These are phyloP conservation scores for Aix galericulata DNA, from an alignment of 2,113 vertebrate species.

Conservation along the genomic window DNA sequence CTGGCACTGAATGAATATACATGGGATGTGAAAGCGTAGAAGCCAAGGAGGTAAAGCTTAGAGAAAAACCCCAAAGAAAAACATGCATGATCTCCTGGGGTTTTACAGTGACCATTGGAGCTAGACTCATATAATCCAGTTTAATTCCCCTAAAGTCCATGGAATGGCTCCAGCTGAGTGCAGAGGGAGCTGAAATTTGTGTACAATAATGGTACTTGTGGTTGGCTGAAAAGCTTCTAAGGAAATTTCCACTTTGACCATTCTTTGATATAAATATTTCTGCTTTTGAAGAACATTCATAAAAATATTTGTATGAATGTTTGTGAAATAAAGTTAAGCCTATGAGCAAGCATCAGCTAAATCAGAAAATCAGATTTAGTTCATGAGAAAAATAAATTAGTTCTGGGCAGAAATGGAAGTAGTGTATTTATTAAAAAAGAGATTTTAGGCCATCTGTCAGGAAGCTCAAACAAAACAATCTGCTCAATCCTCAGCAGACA, in stretches of 20 bases:
- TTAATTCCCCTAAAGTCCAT: background rate
- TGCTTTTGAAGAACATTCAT: constrained; percentile 14
- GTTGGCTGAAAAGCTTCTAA: background rate
- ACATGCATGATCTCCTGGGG: background rate
- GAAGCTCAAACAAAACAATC: constrained; percentile 19
- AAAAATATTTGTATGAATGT: background rate
- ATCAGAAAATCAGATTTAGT: constrained; percentile 25
- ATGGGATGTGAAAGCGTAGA: background rate
- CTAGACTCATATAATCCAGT: background rate
- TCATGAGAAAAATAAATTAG: constrained; percentile 13
- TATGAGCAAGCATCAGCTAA: background rate
- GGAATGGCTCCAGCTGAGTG: background rate
- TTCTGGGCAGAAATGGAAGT: background rate
- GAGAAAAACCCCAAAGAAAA: background rate
- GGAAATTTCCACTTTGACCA: background rate
- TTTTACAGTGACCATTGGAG: background rate
- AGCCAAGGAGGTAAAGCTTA: background rate
- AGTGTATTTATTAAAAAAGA: constrained; percentile 29
- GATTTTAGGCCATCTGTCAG: constrained; percentile 41
- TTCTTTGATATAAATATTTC: background rate
- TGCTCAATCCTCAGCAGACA: background rate
- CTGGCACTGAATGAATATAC: background rate
- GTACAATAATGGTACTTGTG: background rate
- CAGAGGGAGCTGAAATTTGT: background rate
- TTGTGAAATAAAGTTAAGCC: background rate